Conservation (phyloP, 1,140 invertebrate species). For the Copidosoma floridanum region DNA sequence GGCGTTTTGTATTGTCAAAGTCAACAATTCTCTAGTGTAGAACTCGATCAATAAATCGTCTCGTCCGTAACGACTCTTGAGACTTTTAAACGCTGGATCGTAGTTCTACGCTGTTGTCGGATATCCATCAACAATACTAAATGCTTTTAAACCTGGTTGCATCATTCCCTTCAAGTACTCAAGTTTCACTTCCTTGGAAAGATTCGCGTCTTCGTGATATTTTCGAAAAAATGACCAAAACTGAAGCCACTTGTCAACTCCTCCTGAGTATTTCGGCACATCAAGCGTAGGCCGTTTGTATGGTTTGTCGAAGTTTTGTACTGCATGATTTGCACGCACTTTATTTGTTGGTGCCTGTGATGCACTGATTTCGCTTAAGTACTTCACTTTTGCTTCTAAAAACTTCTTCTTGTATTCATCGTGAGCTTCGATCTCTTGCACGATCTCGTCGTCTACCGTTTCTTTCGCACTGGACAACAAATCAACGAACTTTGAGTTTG, state of each 20-base stretch:
- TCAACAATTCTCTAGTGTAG: conserved; percentile 36
- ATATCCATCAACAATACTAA: conserved; percentile 29
- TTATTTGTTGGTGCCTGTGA: background rate
- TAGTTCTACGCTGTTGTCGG: conserved; percentile 35
- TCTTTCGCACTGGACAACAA: background rate
- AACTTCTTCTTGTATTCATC: background rate
- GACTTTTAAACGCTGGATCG: conserved; percentile 28
- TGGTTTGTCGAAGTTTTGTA: background rate
- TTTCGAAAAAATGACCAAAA: conserved; percentile 30
- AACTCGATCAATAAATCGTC: conserved; percentile 35
- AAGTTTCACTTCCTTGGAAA: conserved; percentile 16
- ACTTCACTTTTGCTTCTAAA: background rate
- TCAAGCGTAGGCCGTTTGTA: background rate
- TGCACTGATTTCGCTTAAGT: no score
- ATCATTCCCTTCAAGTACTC: background rate
- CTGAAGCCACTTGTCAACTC: background rate
- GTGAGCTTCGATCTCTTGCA: background rate
- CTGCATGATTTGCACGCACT: background rate
- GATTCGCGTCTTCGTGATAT: conserved; percentile 27
- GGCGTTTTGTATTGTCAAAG: conserved; percentile 28
- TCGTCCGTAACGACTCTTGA: conserved; percentile 35
- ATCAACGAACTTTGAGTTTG: background rate
- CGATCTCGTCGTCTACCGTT: background rate
- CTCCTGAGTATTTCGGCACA: background rate
- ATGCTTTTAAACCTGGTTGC: conserved; percentile 6